Conservation (phyloP, 2,113 vertebrate genomes). For the Indri indri region DNA sequence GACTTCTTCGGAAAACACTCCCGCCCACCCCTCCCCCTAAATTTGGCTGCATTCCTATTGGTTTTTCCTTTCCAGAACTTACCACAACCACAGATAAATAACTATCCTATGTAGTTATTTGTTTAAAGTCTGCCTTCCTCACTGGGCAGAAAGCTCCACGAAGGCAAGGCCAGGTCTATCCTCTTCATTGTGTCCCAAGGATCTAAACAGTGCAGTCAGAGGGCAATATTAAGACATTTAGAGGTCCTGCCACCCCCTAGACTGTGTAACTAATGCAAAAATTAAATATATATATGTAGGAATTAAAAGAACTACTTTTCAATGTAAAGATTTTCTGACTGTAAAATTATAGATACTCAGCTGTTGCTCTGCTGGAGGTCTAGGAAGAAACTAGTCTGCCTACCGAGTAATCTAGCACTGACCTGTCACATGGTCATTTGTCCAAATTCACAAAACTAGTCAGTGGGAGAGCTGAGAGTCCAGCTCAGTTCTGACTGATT, state of each 20-base stretch:
- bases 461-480: background rate
- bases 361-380: background rate
- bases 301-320: background rate
- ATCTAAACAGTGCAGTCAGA: background rate
- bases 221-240: background rate
- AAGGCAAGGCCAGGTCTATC: background rate
- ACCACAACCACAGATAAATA: background rate
- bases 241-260: background rate
- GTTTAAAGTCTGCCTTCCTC: background rate
- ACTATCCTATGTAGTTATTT: background rate
- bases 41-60: background rate
- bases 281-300: background rate
- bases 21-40: background rate
- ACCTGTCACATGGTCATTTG: background rate
- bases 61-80: background rate
- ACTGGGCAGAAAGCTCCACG: background rate
- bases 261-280: background rate
- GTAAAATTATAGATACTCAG: background rate
- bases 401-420: background rate
- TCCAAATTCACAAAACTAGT: background rate
- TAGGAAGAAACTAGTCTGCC: background rate
- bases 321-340: background rate
- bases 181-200: background rate
- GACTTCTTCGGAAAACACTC: background rate
- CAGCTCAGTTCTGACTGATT: background rate